These are phyloP conservation scores for Chlamydotis undulata DNA, from an alignment of 2,113 vertebrate species.

Conservation along the genomic window DNA sequence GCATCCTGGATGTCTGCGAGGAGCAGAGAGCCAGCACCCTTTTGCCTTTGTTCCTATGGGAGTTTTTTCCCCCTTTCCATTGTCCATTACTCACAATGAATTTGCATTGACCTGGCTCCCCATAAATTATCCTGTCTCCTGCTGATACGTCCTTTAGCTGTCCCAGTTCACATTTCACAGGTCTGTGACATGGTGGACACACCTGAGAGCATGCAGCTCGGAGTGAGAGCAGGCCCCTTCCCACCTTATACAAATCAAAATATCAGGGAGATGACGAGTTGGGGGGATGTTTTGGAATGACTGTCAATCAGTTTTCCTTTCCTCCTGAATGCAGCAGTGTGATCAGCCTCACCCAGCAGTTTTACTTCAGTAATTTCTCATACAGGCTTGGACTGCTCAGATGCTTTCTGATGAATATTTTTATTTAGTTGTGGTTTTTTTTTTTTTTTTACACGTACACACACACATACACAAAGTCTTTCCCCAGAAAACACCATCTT, in stretches of 20 bases:
- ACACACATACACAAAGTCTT: not conserved
- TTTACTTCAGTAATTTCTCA: not conserved
- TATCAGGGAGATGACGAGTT: not conserved
- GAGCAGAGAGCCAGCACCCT: not conserved
- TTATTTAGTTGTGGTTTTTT: not conserved
- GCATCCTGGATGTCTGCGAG: not conserved
- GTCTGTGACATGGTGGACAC: not conserved
- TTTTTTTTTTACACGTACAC: not conserved
- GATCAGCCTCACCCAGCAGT: not conserved
- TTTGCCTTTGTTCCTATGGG: slow-evolving; percentile 38
- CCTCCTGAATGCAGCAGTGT: not conserved
- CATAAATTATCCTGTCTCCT: slow-evolving; percentile 51
- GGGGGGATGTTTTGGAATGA: not conserved
- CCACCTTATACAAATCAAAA: not conserved
- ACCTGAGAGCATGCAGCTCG: not conserved
- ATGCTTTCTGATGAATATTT: not conserved
- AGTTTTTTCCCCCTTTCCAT: not conserved
- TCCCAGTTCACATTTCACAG: not conserved
- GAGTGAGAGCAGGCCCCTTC: not conserved
- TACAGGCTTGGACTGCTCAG: not conserved
- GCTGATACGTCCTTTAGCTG: not conserved
- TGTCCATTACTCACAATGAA: slow-evolving; percentile 48
- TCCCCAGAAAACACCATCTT: not conserved
- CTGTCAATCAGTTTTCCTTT: not conserved
- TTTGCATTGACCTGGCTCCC: slow-evolving; percentile 43